These are phyloP conservation scores for Ptychadena robeensis DNA, from an alignment of 2,797 vertebrate genomes.

Conservation along the genomic window DNA sequence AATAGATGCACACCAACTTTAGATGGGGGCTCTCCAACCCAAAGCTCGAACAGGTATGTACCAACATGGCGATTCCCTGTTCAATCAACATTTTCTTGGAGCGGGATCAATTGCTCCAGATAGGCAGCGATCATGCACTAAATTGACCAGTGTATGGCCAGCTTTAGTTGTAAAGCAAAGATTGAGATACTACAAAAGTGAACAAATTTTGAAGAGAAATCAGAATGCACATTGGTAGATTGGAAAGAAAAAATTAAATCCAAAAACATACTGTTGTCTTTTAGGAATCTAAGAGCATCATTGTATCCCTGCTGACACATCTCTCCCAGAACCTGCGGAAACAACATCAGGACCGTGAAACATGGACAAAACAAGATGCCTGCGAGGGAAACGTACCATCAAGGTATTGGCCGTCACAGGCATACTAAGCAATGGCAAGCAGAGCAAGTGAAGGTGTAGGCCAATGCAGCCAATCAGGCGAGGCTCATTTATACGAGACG, in stretches of 20 bases:
- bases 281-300: conserved; percentile 86
- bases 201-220: neutral
- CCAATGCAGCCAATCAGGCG: neutral
- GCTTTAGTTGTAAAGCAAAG: too few relatives aligned
- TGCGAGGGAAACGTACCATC: neutral
- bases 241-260: neutral
- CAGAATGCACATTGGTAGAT: neutral
- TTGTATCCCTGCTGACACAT: conserved; percentile 90
- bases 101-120: too few relatives aligned
- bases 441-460: neutral
- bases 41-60: too few relatives aligned
- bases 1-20: too few relatives aligned
- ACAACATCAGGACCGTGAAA: conserved; percentile 41
- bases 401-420: neutral
- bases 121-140: too few relatives aligned
- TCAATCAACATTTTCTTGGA: too few relatives aligned
- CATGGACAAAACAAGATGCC: neutral
- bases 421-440: neutral
- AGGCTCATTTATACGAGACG: too few relatives aligned
- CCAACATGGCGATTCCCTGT: too few relatives aligned
- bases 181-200: neutral
- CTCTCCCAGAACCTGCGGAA: conserved; percentile 82
- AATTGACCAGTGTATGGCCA: too few relatives aligned
- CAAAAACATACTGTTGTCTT: conserved; percentile 82
- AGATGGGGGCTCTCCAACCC: too few relatives aligned